Base-by-base conservation (phyloP, 2,888 invertebrate species). In the Thereva nobilitata region DNA sequence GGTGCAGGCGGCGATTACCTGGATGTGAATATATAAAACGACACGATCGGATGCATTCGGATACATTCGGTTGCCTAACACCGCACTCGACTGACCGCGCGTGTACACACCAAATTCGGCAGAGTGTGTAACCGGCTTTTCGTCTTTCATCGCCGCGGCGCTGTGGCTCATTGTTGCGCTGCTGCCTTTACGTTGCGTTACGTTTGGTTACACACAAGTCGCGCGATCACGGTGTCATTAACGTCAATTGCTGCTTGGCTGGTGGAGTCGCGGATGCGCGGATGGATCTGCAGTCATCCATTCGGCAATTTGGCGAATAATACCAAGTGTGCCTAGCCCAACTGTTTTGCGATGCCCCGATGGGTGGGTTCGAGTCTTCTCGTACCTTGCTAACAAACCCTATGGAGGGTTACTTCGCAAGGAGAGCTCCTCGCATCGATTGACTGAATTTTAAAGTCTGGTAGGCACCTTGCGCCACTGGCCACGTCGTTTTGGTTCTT, bases 51-150 rank as follows among this genome's bases (percentile, higher is more conserved):
- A 78, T 80, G 76, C 80, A 78, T 80, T 78, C 78, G 77, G 79
- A 78, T 80, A 76, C 80, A 78, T 80, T 78, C 77, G 78, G 79
- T 77, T 79, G 78, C 80, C 76, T 79, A 76, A 79, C 77, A 78
- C 78, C 78, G 79, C 80, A 80, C 80, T 78, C 80, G 80, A 79
- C 78, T 79, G 79, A 78, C 80, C 80, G 79, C 77, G 79, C 79
- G 78, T 79, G 72, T 73, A 72, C 65, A 65, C 65, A 65, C 55
- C 63, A 65, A 65, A 65, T 65, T 65, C 65, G 65, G 55, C 56
- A 65, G 65, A 65, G 65, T 65, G 65, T 65, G 56, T 65, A 65
- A 50, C 65, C 65, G 65, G 65, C 65, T 56, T 65, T 65, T 56
- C 45, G 55, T 53, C 53, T 53, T 64, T 45, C 34, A 55, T 53